phyloP scores from a whole-genome alignment of 2,113 vertebrate species.

The Paramisgurnus dabryanus region DNA sequence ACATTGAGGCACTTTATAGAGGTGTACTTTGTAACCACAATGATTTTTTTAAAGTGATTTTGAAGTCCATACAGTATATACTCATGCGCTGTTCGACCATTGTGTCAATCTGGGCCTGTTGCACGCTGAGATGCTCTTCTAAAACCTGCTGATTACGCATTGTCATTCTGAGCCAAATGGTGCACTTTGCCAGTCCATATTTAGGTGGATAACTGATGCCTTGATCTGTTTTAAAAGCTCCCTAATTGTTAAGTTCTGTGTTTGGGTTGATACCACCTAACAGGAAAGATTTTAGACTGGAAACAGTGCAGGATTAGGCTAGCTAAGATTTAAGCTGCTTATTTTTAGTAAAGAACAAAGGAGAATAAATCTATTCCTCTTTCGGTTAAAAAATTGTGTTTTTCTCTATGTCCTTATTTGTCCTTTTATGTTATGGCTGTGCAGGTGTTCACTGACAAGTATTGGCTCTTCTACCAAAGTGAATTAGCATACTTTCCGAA shows the following conservation, averaged over 20 bases:
- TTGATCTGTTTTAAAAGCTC: neutral
- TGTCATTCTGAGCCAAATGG: slow-evolving; percentile 12
- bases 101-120: neutral
- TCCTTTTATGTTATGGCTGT: neutral
- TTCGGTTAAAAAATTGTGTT: neutral
- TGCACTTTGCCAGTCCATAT: slow-evolving; percentile 29
- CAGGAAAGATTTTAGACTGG: neutral
- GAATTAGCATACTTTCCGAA: slow-evolving; percentile 24
- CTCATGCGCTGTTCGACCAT: neutral
- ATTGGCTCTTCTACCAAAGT: neutral
- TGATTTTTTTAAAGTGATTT: neutral
- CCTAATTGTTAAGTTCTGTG: neutral
- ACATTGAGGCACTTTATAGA: neutral
- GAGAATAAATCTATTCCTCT: neutral
- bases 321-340: neutral
- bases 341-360: slow-evolving; percentile 5
- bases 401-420: neutral
- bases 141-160: slow-evolving; percentile 26
- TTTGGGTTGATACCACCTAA: neutral
- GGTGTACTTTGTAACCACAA: neutral
- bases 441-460: slow-evolving; percentile 13
- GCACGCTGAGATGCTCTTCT: slow-evolving; percentile 6
- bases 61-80: neutral
- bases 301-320: slow-evolving; percentile 8
- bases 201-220: slow-evolving; percentile 31